Percentiles rank a stretch among this genome's conserved stretches.
These are phyloP conservation scores for Drosophila burlai DNA, from an alignment of 1,140 invertebrate genomes.

Conservation along the genomic window DNA sequence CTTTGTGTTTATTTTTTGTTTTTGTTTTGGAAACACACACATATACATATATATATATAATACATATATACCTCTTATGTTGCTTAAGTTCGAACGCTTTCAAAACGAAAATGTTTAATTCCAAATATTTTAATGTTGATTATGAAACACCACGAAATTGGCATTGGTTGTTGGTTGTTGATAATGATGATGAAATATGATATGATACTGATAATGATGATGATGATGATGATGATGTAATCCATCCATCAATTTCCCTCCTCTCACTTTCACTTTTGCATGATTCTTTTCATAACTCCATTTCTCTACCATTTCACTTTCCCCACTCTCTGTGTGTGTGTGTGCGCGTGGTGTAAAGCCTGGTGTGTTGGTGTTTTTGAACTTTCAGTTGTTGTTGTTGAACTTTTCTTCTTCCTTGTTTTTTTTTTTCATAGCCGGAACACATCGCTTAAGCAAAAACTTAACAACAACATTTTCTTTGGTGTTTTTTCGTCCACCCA, in stretches of 20 bases:
- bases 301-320: slow-evolving; percentile 22
- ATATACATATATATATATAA: slow-evolving; percentile 7
- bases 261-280: slow-evolving; percentile 9
- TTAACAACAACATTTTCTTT: slow-evolving; percentile 23
- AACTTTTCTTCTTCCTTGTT: not conserved
- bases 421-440: slow-evolving; percentile 30
- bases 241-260: slow-evolving; percentile 15
- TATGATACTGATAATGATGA: slow-evolving; percentile 24
- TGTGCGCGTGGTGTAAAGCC: slow-evolving; percentile 18
- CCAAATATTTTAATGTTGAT: slow-evolving; percentile 27
- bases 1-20: slow-evolving; percentile 12
- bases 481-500: slow-evolving; percentile 46
- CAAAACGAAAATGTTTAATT: slow-evolving; percentile 55
- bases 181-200: slow-evolving; percentile 37
- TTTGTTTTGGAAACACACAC: slow-evolving; percentile 35
- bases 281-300: slow-evolving; percentile 2
- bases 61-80: slow-evolving; percentile 5
- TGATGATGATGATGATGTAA: slow-evolving; percentile 31
- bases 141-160: slow-evolving; percentile 71
- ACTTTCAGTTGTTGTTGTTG: slow-evolving; percentile 21
- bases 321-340: slow-evolving; percentile 10
- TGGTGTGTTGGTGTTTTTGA: slow-evolving; percentile 32
- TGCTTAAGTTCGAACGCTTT: slow-evolving; percentile 37
- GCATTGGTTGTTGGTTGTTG: slow-evolving; percentile 67
- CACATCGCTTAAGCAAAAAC: slow-evolving; percentile 5